A percentile compares a stretch with the other conserved stretches of the same genome.
Conservation (phyloP, 2,113 vertebrate genomes). For the Alethe castanea region DNA sequence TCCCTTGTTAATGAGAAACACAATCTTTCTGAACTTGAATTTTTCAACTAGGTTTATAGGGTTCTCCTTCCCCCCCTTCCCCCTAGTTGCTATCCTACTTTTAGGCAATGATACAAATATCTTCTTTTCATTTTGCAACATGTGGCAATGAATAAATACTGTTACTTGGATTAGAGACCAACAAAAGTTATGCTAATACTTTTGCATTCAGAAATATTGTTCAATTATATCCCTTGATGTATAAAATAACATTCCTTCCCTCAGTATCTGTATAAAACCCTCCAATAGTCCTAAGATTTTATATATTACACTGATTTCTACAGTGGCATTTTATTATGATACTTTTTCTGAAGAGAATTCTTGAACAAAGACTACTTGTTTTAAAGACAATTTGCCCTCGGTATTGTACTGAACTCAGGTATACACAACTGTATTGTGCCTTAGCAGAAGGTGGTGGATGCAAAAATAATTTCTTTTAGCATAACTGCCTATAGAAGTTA, state of each 20-base stretch:
- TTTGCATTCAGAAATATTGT: neutral
- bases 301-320: neutral
- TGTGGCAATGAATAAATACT: neutral
- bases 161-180: neutral
- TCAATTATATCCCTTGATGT: neutral
- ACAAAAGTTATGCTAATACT: neutral
- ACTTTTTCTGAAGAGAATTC: neutral
- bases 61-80: accelerated
- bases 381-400: neutral
- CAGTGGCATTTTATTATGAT: neutral
- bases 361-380: neutral
- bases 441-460: neutral
- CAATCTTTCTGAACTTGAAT: neutral
- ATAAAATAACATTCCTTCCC: neutral
- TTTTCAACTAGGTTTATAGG: neutral
- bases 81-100: neutral
- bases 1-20: neutral
- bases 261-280: neutral
- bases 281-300: neutral
- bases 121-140: neutral
- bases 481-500: neutral
- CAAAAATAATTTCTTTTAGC: neutral
- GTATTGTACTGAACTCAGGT: neutral
- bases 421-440: neutral
- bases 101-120: neutral